phyloP scores from a whole-genome alignment of 2,888 invertebrate species.

The Lomographa bimaculata region DNA sequence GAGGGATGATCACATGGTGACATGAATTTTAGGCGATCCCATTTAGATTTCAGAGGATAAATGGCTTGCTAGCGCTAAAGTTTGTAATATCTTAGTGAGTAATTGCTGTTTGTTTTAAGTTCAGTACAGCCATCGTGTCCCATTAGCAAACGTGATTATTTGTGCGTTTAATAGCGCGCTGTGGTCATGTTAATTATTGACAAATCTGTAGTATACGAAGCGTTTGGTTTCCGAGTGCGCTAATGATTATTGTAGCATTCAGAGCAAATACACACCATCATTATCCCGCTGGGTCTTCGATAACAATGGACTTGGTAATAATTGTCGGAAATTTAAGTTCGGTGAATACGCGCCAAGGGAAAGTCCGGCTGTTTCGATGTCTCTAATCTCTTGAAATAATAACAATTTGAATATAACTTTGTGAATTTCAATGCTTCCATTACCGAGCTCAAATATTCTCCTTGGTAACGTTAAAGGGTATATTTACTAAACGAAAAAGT shows the following conservation, averaged over 20 bases:
- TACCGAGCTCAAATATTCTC: constrained; percentile 1
- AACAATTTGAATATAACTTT: constrained; percentile 11
- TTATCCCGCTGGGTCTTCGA: constrained; percentile 31
- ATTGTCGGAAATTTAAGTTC: constrained; percentile 29
- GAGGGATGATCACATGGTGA: constrained; percentile 32
- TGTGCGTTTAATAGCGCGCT: constrained; percentile 39
- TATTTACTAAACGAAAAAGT: neutral
- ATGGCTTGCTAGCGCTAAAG: neutral
- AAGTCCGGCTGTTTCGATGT: constrained; percentile 10
- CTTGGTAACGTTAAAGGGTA: neutral
- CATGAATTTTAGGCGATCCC: constrained; percentile 20
- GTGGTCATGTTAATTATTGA: constrained; percentile 50
- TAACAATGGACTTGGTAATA: constrained; percentile 32
- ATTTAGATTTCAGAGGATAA: constrained; percentile 4
- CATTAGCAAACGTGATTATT: constrained; percentile 52
- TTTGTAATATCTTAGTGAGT: no score
- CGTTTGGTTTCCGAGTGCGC: constrained; percentile 32
- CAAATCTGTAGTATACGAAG: constrained; percentile 35
- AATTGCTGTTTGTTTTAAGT: no score
- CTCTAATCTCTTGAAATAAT: constrained; percentile 15
- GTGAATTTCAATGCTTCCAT: constrained; percentile 3
- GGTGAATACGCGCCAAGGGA: constrained; percentile 17
- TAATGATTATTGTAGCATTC: constrained; percentile 42
- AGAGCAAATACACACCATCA: constrained; percentile 35
- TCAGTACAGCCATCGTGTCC: constrained; percentile 25